Evolutionary conservation across 2,888 invertebrate genomes (phyloP), one percentile per base, ranked within the genome.

Genomic region (Cheilosia urbana): DNA sequence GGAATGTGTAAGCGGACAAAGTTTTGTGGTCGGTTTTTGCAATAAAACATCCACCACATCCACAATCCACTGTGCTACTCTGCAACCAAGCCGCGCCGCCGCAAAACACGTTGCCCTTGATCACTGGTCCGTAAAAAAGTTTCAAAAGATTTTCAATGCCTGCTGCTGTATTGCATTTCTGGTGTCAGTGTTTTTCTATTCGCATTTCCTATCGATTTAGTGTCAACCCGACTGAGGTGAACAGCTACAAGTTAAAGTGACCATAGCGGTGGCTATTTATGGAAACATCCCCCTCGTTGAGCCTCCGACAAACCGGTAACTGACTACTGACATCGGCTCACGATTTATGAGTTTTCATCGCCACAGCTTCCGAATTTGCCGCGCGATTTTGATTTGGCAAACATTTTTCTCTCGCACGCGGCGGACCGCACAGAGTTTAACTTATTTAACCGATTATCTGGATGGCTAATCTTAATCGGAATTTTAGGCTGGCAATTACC

Each of bases 121-220:
- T 92, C 90, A 90, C 88, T 91, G 91, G 92, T 90, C 91, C 92
- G 91, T 92, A 92, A 92, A 92, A 91, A 91, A 75, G 81, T 85
- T 85, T 81, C 55, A 76, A 85, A 73, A 72, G 60, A 76, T 81
- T 81, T 84, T 77, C 72, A 85, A 81, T 85, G 85, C 63, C 76
- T 84, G 53, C 45, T 53, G 55, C 13, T 63, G 27, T 13, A 24
- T 15, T 60, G 47, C 72, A 71, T 84, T 65, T 73, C 65, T 57
- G 71, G 76, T 80, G 71, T 34, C 65, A 60, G 73, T 73, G 72
- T 83, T 69, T 80, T 78, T 63, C 69, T 73, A 58, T 75, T 45
- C 51, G 58, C 69, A 81, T 76, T 81, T 85, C 85, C 72, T 72
- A 85, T 85, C 62, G 76, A 72, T 77, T 85, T 85, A 85, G 81